Conservation (phyloP, 2,888 invertebrate species). For the Hypercompe scribonia region DNA sequence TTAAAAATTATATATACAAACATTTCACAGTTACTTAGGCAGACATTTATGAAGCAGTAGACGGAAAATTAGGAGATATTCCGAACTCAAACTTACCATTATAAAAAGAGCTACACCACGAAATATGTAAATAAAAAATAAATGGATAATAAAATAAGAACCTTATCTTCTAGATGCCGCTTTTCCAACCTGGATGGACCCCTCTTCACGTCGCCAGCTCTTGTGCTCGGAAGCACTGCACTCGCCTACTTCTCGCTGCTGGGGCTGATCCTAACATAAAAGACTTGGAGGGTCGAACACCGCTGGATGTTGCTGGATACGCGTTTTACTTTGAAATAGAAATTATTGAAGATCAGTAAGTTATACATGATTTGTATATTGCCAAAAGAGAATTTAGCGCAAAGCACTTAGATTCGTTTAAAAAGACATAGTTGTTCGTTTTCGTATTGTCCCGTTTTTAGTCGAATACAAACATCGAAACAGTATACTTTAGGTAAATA, state of each 20-base stretch:
- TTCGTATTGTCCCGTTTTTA: too few species aligned
- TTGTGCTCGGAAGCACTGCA: constrained; percentile 81
- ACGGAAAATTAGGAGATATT: too few species aligned
- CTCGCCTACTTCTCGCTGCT: constrained; percentile 80
- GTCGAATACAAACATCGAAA: too few species aligned
- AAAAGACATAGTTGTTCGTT: background rate
- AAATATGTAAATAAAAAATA: background rate
- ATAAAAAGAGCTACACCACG: too few species aligned
- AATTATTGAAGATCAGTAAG: constrained; percentile 57
- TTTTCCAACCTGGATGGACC: constrained; percentile 85
- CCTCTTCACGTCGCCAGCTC: constrained; percentile 87
- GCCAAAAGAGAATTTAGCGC: background rate
- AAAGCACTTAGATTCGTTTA: background rate
- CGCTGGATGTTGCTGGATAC: constrained; percentile 83
- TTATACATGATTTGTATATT: background rate
- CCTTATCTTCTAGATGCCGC: constrained; percentile 66
- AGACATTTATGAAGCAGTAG: too few species aligned
- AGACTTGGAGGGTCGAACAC: constrained; percentile 76
- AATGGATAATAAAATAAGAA: background rate
- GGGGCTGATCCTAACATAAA: constrained; percentile 79
- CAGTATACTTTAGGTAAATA: too few species aligned
- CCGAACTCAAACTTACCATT: too few species aligned
- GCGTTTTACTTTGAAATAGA: constrained; percentile 67
- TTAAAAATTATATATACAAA: too few species aligned
- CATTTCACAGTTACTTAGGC: too few species aligned